A percentile compares a stretch with the other conserved stretches of the same genome.
Conservation (phyloP, 2,113 vertebrate species). For the Brachypodius melanocephalos region DNA sequence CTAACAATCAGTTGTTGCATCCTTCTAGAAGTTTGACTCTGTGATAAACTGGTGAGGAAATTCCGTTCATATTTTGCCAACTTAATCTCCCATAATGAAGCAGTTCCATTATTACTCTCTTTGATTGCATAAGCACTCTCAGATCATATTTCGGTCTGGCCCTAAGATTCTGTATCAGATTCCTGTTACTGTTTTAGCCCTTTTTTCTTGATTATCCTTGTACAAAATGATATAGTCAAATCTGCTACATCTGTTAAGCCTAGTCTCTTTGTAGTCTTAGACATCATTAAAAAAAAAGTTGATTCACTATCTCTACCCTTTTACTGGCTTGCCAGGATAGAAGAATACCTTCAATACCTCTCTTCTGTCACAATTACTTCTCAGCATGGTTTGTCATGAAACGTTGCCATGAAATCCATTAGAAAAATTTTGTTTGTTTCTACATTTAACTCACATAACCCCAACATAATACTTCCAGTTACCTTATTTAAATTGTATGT, state of each 20-base stretch:
- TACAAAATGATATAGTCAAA: background rate
- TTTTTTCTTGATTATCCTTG: background rate
- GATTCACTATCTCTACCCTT: background rate
- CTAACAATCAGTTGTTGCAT: background rate
- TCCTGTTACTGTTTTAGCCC: background rate
- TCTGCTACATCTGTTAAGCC: background rate
- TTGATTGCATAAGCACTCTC: background rate
- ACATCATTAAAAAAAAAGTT: background rate
- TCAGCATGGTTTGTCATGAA: background rate
- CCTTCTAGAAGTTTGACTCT: background rate
- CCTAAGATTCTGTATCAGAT: background rate
- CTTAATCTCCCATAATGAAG: background rate
- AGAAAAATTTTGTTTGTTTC: background rate
- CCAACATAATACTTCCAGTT: background rate
- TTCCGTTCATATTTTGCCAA: background rate
- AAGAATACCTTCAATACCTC: background rate
- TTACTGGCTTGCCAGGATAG: background rate
- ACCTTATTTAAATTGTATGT: background rate
- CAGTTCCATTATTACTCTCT: background rate
- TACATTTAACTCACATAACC: rapidly evolving
- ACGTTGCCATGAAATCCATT: background rate
- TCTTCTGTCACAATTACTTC: background rate
- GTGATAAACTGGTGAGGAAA: background rate
- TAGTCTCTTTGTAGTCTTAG: background rate
- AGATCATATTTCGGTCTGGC: background rate